Base-by-base conservation (phyloP, 2,888 invertebrate genomes). In the Noctuana brunneofusca region DNA sequence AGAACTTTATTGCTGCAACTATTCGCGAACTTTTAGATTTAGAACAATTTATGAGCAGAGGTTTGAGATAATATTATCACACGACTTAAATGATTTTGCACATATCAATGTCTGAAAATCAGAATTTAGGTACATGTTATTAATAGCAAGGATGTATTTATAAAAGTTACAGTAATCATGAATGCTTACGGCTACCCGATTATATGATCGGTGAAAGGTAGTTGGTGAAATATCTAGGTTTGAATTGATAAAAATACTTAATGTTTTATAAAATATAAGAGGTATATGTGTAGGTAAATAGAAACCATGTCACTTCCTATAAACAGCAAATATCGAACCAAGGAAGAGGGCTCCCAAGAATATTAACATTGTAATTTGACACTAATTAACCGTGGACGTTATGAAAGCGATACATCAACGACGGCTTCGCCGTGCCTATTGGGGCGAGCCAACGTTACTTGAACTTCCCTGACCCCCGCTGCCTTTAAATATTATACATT, bases 361-460 rank as follows among this genome's bases (percentile, higher is more conserved):
- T 76, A 84, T 84, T 85, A 81, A 80, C 80, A 75, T 75, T 81
- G 86, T 86, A 86, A 87, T 84, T 82, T 79, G 85, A 87, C 80
- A 86, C 86, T 87, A 87, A 87, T 88, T 87, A 86, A 86, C 82
- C 76, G 75, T 81, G 78, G 79, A 80, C 80, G 81, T 86, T 85
- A 85, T 86, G 86, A 84, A 84, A 84, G 79, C 80, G 83, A 87
- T 88, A 86, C 83, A 87, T 88, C 87, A 87, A 81, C 75, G 76
- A 81, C 78, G 74, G 77, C 76, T 79, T 73, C 79, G 77, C 80
- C 81, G 78, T 79, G 80, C 83, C 81, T 83, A 79, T 76, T 76
- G 75, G 73, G 71, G 74, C 71, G 71, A 68, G 71, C 85, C 81
- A 81, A 54, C 46, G 24, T 71, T 67, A 41, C 49, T 30, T 67